Evolutionary conservation across 2,113 vertebrate species (phyloP).

Genomic region (Phoenicopterus ruber): DNA sequence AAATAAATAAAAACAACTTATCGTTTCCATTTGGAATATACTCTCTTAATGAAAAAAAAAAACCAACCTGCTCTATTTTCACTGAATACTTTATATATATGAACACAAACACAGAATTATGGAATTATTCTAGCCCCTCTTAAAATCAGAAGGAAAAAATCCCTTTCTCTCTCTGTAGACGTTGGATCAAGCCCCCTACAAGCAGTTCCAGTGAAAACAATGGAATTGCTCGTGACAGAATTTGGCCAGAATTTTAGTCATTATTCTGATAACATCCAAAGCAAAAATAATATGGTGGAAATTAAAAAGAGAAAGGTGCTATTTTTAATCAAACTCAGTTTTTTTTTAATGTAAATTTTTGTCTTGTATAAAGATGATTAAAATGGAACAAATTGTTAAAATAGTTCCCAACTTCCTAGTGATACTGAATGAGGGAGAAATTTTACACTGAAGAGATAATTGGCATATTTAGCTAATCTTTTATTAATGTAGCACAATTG

Average conservation of each 20-base stretch:
- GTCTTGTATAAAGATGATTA: background rate
- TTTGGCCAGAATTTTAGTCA: background rate
- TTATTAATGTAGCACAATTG: constrained; percentile 57
- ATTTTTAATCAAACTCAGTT: background rate
- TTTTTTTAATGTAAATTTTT: background rate
- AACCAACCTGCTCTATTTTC: background rate
- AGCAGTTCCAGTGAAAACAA: background rate
- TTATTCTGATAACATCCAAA: background rate
- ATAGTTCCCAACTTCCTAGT: background rate
- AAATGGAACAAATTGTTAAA: constrained; percentile 39
- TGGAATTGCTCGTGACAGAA: background rate
- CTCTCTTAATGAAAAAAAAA: background rate
- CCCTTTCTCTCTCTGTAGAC: background rate
- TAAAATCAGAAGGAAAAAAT: background rate
- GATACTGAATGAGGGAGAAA: background rate
- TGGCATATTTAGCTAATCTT: constrained; percentile 36
- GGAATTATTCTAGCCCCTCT: background rate
- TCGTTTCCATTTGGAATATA: background rate
- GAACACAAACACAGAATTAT: background rate
- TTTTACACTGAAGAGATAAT: constrained; percentile 41
- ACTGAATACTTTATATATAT: background rate
- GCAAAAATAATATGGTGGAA: background rate
- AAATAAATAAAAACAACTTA: background rate
- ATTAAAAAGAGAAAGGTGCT: background rate
- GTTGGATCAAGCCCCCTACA: background rate